Evolutionary conservation across 2,797 vertebrate genomes (phyloP), one percentile per base, ranked within the genome.

Genomic region (Sebastes umbrosus): DNA sequence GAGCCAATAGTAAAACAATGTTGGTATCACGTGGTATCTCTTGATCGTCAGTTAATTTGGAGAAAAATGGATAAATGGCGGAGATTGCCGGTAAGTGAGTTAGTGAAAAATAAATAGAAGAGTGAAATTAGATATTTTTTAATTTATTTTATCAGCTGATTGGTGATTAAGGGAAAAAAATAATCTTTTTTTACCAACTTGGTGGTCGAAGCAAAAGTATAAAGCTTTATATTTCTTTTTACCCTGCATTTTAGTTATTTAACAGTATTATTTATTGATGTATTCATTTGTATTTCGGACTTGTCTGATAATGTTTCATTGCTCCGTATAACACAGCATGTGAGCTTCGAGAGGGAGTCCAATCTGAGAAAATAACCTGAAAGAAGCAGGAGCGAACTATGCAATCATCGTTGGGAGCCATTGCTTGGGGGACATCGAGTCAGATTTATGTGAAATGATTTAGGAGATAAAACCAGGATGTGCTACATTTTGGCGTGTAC

Each of bases 371-470:
- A 88, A 89, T 77, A 84, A 78, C 79, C 75, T 24, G 70, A 82
- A 76, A 79, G 71, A 74, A 84, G 75, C 77, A 24, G 70, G 60
- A 85, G 79, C 54, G 76, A 88, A 83, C 84, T 68, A 50, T 72
- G 79, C 84, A 81, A 80, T 87, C 85, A 70, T 82, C 27, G 20
- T 82, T 29, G 74, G 73, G 71, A 81, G 85, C 80, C 58, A 54
- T 69, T 81, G 82, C 88, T 90, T 46, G 73, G 77, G 85, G 87
- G 88, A 83, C 87, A 84, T 80, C 3, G 76, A 87, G 80, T 91
- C 83, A 88, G 90, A 94, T 94, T 93, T 94, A 94, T 92, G 88
- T 84, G 86, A 80, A 79, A 89, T 91, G 92, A 94, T 92, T 93
- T 88, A 93, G 81, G 89, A 90, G 90, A 91, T 93, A 89, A 93